These are phyloP conservation scores for Nineta flava DNA, from an alignment of 2,888 invertebrate species.

Conservation along the genomic window DNA sequence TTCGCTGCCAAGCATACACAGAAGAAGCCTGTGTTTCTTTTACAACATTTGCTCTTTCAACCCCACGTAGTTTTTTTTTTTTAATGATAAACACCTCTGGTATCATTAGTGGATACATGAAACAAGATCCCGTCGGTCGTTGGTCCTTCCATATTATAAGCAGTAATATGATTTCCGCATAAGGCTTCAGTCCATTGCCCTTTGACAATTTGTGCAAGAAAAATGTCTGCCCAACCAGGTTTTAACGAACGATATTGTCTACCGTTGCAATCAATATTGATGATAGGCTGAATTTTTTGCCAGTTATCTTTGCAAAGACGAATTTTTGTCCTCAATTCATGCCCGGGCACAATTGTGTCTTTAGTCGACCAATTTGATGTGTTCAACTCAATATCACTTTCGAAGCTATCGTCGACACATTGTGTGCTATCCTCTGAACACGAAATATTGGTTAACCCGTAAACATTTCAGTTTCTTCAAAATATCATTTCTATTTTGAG, in stretches of 20 bases:
- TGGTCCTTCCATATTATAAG: neutral
- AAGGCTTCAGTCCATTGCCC: neutral
- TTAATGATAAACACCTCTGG: neutral
- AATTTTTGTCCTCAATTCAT: neutral
- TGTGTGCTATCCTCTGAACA: neutral
- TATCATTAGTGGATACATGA: neutral
- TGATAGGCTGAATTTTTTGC: neutral
- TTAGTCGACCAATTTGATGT: neutral
- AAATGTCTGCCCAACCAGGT: neutral
- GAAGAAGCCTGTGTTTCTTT: constrained; percentile 1
- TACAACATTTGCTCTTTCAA: neutral
- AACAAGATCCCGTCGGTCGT: neutral
- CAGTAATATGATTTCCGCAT: neutral
- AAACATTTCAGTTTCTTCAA: neutral
- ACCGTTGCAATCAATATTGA: neutral
- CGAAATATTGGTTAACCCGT: neutral
- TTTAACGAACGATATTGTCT: neutral
- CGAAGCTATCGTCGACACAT: neutral
- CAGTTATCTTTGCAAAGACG: neutral
- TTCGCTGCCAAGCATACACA: constrained; percentile 2
- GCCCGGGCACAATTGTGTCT: neutral
- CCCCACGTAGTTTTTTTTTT: neutral
- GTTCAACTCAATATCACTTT: no score
- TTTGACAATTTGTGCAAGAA: neutral
- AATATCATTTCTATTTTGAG: neutral